These are phyloP conservation scores for Fistularia commersonii DNA, from an alignment of 2,797 vertebrate species.

Conservation along the genomic window DNA sequence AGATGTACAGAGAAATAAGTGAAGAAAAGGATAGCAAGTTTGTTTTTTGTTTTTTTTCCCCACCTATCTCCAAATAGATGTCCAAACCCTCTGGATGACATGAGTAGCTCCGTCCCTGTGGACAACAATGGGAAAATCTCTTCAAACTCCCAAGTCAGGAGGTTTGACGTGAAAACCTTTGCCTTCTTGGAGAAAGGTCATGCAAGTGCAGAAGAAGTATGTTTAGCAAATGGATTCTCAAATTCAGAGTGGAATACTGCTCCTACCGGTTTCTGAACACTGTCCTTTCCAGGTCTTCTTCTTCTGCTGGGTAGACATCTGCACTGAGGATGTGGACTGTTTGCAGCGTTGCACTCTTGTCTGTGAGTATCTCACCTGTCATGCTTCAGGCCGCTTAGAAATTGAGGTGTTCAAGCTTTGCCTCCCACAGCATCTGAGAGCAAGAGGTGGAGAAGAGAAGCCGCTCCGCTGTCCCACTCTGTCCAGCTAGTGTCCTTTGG, in stretches of 20 bases:
- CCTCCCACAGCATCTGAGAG: constrained; percentile 47
- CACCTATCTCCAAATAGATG: constrained; percentile 42
- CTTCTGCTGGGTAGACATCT: constrained; percentile 75
- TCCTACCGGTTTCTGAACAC: neutral
- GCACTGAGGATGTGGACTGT: constrained; percentile 46
- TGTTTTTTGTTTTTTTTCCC: neutral
- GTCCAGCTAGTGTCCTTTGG: constrained; percentile 56
- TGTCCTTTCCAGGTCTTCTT: constrained; percentile 57
- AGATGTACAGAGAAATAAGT: no score
- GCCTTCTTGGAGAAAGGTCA: constrained; percentile 62
- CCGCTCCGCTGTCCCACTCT: neutral
- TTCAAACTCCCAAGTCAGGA: constrained; percentile 58
- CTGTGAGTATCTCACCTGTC: constrained; percentile 47
- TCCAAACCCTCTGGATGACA: constrained; percentile 63
- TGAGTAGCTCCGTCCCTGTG: constrained; percentile 60
- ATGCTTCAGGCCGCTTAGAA: no score
- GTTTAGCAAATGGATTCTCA: neutral
- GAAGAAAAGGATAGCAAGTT: neutral
- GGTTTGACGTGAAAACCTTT: constrained; percentile 72
- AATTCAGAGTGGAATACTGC: neutral
- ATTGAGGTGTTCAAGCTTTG: neutral
- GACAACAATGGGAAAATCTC: constrained; percentile 31
- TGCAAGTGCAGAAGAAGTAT: constrained; percentile 62
- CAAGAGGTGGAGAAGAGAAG: constrained; percentile 41
- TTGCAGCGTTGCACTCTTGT: constrained; percentile 54